Evolutionary conservation across 2,888 invertebrate species (phyloP), one percentile per base, ranked within the genome.

Genomic region (Gonocerus acuteangulatus): DNA sequence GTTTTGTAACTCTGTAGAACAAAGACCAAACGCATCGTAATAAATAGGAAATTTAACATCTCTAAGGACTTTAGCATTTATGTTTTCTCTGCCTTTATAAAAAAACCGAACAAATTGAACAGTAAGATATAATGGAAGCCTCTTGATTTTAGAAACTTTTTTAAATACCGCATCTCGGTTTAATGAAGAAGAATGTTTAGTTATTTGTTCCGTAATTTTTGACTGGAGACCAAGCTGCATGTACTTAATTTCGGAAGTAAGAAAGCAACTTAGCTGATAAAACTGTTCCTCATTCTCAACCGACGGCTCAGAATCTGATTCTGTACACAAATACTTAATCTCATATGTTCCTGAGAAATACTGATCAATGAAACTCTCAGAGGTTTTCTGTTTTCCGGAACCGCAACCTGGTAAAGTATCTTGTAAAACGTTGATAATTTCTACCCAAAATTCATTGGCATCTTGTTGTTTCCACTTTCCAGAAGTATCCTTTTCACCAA

Each of bases 391-490:
- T 23, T 49, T 49, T 2, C 3, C 2, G 11, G 18, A 16, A 19
- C 13, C 19, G 4, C 47, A 11, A 18, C 3, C 0, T 83, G 72
- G 0, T 86, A 92, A 76, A 70, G 89, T 86, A 73, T 89, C 89
- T 73, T 95, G 93, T 67, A 97, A 74, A 80, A 95, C 89, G 69
- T 94, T 81, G 36, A 96, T 79, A 64, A 99, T 77, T 76, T 96
- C 95, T 1, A 89, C 86, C 94, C 96, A 97, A 75, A 95, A 97
- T 75, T 99, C 97, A 72, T 94, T 95, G 1, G 97, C 97, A 79
- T 97, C 97, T 78, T 83, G 71, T 15, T 47, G 47, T 18, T 19
- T 47, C 47, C 47, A 47, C 6, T 47, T 47, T 4, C 47, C 47
- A 18, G 19, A 19, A 13, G 11, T 18, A 18, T 47, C 47, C 18